Base-by-base conservation (phyloP, 1,140 invertebrate genomes). In the Eriosoma lanigerum region DNA sequence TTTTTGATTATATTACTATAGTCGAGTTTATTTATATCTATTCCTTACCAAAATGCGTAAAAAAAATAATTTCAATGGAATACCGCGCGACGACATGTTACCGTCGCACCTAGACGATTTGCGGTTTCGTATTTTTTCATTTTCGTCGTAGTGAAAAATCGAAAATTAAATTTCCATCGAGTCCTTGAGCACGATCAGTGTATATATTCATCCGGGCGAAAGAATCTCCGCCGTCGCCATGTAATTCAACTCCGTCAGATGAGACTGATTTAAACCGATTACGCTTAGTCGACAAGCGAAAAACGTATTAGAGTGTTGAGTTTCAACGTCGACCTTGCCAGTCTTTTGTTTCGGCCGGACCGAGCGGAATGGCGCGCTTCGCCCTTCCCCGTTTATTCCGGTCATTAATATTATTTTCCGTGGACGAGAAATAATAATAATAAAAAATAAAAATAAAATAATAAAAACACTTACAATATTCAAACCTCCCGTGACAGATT, bases 401-500 rank as follows among this genome's bases (percentile, higher is more conserved):
- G 44, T 62, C 75, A 78, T 78, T 78, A 78, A 78, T 78, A 78
- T 46, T 78, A 62, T 78, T 78, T 78, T 78, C 26, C 54, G 58
- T 44, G 73, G 19, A 62, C 38, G 46, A 21, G 58, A 76, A 76
- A 60, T 3, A 60, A n/a, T n/a, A n/a, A 38, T 38, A 38, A 38
- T 4, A 38, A 38, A 38, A 58, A 62, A 56, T 48, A 38, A 76
- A 78, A 78, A 62, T 5, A 62, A 38, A 38, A 38, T 38, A 38
- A 38, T 38, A 38, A 38, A 4, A 58, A 78, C 56, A 78, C 62
- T 56, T 62, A 78, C 56, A 62, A 78, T 78, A 78, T 78, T 78
- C 75, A 78, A 78, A 78, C 75, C 26, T 78, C 75, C 75, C 56
- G 75, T 78, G 75, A 78, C 56, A 78, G 56, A 78, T 78, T 78